Base-by-base conservation (phyloP, 2,888 invertebrate species). In the Mystacides longicornis region DNA sequence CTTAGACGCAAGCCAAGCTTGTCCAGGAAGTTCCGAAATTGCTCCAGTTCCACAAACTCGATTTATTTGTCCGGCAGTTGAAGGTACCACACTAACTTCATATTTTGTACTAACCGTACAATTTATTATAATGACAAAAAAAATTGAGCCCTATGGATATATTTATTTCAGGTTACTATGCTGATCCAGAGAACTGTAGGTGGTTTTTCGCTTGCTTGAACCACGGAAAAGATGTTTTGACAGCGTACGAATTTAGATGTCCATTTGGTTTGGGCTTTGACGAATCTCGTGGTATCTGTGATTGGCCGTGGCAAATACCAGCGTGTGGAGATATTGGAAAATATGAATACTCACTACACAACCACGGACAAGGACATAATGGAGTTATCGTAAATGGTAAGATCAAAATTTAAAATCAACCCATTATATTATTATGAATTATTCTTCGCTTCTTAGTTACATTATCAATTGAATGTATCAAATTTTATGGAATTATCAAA, bases 181-280 rank as follows among this genome's bases (percentile, higher is more conserved):
- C 85, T 0, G 89, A 89, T 68, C 87, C 87, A 0, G 85, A 86
- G 67, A 88, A 89, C 71, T 89, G 89, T 62, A 81, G 88, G 55
- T 89, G 87, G 87, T 89, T 89, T 79, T 89, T 87, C 70, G 88
- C 89, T 21, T 89, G 89, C 65, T 72, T 86, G 55, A 86, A 87
- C 68, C 83, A 86, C 66, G 85, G 85, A 64, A 78, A 77, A 64
- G 72, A 80, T 1, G 74, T 78, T 1, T 67, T 81, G 59, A 80
- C 82, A 1, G 86, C 88, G 0, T 89, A 87, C 70, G 89, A 89
- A 73, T 89, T 89, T 73, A 81, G 87, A 50, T 89, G 89, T 66
- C 89, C 89, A 0, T 89, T 85, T 67, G 87, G 87, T 0, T 75
- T 89, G 18, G 87, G 86, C 4, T 89, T 87, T 68, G 88, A 89